Percentiles rank a stretch among this genome's conserved stretches.
These are phyloP conservation scores for Lepidonotus clava DNA, from an alignment of 2,888 invertebrate genomes.

Conservation along the genomic window DNA sequence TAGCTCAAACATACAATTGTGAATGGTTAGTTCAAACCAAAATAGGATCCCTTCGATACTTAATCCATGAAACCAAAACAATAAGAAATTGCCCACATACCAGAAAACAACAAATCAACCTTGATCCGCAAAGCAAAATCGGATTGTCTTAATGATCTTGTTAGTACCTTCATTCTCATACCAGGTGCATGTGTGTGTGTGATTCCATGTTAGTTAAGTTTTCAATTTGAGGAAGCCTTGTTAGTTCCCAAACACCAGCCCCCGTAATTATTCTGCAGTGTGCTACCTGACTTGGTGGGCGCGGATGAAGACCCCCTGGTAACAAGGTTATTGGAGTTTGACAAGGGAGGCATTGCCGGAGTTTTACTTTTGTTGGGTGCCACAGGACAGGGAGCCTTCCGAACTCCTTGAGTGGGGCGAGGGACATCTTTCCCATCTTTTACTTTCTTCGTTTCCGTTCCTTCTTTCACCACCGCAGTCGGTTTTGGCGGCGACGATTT, in stretches of 20 bases:
- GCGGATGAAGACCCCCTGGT: neutral
- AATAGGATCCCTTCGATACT: too few relatives aligned
- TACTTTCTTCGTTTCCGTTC: neutral
- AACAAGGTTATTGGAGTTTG: neutral
- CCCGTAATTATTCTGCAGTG: neutral
- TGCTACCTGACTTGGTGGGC: constrained; percentile 15
- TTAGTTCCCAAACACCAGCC: constrained; percentile 13
- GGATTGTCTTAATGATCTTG: too few relatives aligned
- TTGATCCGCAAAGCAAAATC: too few relatives aligned
- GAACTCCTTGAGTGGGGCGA: neutral
- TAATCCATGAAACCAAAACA: too few relatives aligned
- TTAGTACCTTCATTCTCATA: too few relatives aligned
- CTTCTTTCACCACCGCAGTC: neutral
- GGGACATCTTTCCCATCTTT: neutral
- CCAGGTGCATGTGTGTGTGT: too few relatives aligned
- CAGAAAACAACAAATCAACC: too few relatives aligned
- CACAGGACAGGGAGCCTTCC: neutral
- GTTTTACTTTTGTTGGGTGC: too few relatives aligned
- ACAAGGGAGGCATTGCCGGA: neutral
- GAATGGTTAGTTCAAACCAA: too few relatives aligned
- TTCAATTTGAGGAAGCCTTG: neutral
- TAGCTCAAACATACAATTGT: too few relatives aligned
- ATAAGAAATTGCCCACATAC: too few relatives aligned
- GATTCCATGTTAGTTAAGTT: too few relatives aligned
- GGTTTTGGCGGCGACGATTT: neutral